Evolutionary conservation across 2,797 vertebrate species (phyloP).

Genomic region (Squalus acanthias): DNA sequence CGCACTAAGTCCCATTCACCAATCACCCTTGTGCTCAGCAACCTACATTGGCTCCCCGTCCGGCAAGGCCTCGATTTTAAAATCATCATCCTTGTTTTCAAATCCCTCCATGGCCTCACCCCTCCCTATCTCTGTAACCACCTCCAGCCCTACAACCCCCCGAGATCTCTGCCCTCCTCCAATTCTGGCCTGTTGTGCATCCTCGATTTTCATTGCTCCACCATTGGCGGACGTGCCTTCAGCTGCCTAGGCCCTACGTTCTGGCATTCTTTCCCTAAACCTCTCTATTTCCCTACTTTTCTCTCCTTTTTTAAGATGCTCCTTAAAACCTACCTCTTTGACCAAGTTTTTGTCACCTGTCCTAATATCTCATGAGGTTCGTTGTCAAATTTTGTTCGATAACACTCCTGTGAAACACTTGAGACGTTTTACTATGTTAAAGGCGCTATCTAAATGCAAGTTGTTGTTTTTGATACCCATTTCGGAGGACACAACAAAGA

Average conservation of each 20-base stretch:
- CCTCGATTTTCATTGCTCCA: neutral
- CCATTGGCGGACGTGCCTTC: neutral
- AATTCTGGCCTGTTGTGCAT: neutral
- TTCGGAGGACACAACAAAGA: neutral
- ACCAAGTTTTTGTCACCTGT: neutral
- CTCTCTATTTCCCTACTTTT: neutral
- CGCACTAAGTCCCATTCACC: neutral
- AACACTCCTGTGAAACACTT: neutral
- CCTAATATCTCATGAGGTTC: neutral
- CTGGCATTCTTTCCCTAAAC: neutral
- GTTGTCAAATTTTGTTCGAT: neutral
- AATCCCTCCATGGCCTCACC: neutral
- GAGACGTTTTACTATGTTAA: neutral
- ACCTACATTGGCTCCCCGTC: neutral
- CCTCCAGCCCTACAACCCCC: neutral
- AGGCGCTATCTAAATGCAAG: neutral
- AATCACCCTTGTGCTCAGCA: neutral
- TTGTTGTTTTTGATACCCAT: neutral
- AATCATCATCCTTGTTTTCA: neutral
- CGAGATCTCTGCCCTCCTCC: neutral
- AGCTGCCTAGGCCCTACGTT: neutral
- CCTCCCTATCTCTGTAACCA: neutral
- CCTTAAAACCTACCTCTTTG: neutral
- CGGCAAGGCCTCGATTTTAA: neutral
- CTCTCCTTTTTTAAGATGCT: neutral